Evolutionary conservation across 2,888 invertebrate species (phyloP).

Genomic region (Lycaena phlaeas): DNA sequence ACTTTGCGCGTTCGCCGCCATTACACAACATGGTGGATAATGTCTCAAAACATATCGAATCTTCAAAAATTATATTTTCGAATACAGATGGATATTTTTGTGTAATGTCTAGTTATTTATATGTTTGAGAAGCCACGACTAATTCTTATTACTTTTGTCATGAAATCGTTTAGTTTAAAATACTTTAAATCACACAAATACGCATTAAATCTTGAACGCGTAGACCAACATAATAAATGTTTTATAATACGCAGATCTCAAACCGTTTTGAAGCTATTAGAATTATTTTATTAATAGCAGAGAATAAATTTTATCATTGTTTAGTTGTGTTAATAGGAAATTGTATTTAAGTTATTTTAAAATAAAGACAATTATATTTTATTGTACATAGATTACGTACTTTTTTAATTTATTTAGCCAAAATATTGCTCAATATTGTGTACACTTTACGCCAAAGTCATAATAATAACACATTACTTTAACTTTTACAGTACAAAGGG

Average conservation of each 20-base stretch:
- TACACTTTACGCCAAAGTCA: conserved; percentile 72
- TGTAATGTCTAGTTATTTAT: neutral
- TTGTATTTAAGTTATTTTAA: conserved; percentile 43
- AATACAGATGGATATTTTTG: conserved; percentile 6
- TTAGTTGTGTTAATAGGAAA: conserved; percentile 38
- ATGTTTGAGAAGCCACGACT: neutral
- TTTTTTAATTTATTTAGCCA: conserved; percentile 67
- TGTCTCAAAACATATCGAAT: conserved; percentile 6
- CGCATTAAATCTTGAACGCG: neutral
- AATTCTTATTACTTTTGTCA: neutral
- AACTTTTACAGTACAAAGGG: conserved; percentile 64
- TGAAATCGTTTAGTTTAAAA: neutral
- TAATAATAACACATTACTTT: conserved; percentile 53
- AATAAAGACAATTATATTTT: conserved; percentile 65
- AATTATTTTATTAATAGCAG: conserved; percentile 39
- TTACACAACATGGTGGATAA: neutral
- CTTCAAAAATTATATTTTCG: conserved; percentile 7
- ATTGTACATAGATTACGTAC: conserved; percentile 50
- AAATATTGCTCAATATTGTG: conserved; percentile 70
- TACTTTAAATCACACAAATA: neutral
- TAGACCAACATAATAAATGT: conserved; percentile 23
- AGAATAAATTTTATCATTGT: conserved; percentile 43
- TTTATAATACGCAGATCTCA: conserved; percentile 65
- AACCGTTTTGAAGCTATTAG: conserved; percentile 69
- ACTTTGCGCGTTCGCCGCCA: neutral